A percentile compares a stretch with the other conserved stretches of the same genome.
Evolutionary conservation across 2,113 vertebrate genomes (phyloP).

Genomic region (Saccopteryx leptura): DNA sequence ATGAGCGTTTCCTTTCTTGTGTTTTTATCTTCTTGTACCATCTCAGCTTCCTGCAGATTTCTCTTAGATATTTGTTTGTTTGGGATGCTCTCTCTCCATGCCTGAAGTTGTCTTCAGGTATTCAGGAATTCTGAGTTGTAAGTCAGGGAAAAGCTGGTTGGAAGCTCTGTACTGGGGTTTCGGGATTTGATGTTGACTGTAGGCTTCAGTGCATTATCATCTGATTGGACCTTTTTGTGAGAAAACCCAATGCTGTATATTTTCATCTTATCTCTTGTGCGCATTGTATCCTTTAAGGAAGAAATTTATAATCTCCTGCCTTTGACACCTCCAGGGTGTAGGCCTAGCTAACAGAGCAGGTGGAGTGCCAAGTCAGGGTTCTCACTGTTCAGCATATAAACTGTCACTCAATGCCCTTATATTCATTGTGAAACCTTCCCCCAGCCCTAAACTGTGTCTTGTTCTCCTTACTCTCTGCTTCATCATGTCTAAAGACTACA

Average conservation of each 20-base stretch:
- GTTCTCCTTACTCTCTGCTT: background rate
- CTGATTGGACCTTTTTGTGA: background rate
- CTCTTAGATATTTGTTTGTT: slow-evolving; percentile 47
- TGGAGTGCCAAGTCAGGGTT: background rate
- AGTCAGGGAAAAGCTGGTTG: background rate
- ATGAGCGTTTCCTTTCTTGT: background rate
- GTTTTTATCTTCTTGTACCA: slow-evolving; percentile 25
- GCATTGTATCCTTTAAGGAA: background rate
- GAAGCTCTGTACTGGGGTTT: background rate
- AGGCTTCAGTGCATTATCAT: background rate
- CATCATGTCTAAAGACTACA: background rate
- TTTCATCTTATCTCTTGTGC: background rate
- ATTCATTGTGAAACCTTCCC: background rate
- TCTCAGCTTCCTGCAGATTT: background rate
- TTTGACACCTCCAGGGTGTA: background rate
- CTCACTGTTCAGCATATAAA: background rate
- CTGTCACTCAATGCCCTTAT: background rate
- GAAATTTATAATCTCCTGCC: background rate
- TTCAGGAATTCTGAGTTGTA: background rate
- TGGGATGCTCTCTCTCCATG: background rate
- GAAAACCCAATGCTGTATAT: background rate
- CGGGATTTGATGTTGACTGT: background rate
- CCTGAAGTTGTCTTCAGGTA: slow-evolving; percentile 37
- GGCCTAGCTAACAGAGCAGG: background rate
- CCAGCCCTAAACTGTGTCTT: rapidly evolving